Conservation (phyloP, 2,888 invertebrate species). For the Lasioglossum figueresi region DNA sequence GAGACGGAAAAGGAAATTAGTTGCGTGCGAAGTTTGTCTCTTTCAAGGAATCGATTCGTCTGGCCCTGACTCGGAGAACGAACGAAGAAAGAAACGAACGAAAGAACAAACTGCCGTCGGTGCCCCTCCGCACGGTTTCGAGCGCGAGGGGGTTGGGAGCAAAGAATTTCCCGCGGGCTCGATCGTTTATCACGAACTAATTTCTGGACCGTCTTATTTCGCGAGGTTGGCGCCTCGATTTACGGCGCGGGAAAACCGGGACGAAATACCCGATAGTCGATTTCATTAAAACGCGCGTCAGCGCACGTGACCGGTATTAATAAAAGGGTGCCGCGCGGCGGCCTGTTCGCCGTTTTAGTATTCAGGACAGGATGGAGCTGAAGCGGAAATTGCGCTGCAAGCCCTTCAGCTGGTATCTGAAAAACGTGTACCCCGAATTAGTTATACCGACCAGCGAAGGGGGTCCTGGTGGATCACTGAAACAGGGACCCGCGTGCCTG, state of each 20-base stretch:
- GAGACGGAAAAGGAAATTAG: not conserved
- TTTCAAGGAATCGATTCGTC: slow-evolving; percentile 1
- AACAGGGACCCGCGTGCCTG: slow-evolving; percentile 93
- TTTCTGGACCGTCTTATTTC: slow-evolving; percentile 66
- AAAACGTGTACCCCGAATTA: slow-evolving; percentile 96
- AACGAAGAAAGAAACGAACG: not conserved
- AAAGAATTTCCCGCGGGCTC: not conserved
- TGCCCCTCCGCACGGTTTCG: not conserved
- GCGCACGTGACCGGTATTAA: slow-evolving; percentile 59
- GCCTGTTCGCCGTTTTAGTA: slow-evolving; percentile 55
- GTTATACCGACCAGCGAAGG: slow-evolving; percentile 88
- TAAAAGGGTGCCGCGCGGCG: slow-evolving; percentile 39
- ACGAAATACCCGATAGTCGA: slow-evolving; percentile 56
- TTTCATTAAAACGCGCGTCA: slow-evolving; percentile 63
- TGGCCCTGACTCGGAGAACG: not conserved
- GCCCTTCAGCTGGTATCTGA: slow-evolving; percentile 97
- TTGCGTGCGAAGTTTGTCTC: not conserved
- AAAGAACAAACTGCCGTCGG: not conserved
- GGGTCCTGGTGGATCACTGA: slow-evolving; percentile 89
- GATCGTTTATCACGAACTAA: slow-evolving; percentile 43
- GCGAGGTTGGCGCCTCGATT: slow-evolving; percentile 32
- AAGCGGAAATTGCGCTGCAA: slow-evolving; percentile 94
- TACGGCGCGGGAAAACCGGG: slow-evolving; percentile 30
- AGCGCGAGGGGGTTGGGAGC: not conserved
- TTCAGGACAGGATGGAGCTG: slow-evolving; percentile 92